These are phyloP conservation scores for Temnothorax curvispinosus DNA, from an alignment of 1,140 invertebrate species.

Conservation along the genomic window DNA sequence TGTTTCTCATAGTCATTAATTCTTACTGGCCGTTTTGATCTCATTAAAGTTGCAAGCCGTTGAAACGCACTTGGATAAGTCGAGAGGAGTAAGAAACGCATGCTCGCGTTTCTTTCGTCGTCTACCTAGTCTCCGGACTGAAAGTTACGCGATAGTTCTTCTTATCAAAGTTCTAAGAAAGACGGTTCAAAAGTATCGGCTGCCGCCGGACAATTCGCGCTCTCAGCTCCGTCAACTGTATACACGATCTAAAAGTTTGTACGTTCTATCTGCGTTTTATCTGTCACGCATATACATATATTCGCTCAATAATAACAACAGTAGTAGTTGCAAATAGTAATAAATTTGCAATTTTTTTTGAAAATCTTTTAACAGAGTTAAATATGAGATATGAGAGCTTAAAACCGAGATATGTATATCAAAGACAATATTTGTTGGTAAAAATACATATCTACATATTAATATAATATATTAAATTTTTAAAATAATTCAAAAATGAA, in stretches of 20 bases:
- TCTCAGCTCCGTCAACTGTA: conserved; percentile 13
- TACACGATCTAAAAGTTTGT: neutral
- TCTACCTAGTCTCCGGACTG: conserved; percentile 3
- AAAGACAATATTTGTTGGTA: neutral
- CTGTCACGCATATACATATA: neutral
- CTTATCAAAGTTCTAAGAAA: conserved; percentile 57
- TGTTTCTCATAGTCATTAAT: neutral
- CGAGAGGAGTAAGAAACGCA: neutral
- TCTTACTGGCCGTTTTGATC: neutral
- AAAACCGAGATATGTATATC: neutral
- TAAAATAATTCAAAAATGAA: neutral
- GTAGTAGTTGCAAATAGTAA: neutral
- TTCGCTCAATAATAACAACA: neutral
- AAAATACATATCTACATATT: neutral
- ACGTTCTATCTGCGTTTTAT: neutral
- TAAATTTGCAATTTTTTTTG: neutral
- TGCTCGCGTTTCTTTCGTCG: conserved; percentile 16
- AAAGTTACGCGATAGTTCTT: conserved; percentile 28
- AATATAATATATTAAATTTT: neutral
- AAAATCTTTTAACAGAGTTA: neutral
- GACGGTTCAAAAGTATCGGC: conserved; percentile 36
- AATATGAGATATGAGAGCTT: neutral
- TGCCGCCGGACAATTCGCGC: neutral
- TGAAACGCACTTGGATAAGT: neutral
- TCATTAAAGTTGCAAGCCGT: neutral